Evolutionary conservation across 2,113 vertebrate genomes (phyloP), one percentile per base, ranked within the genome.

Genomic region (Engystomops pustulosus): DNA sequence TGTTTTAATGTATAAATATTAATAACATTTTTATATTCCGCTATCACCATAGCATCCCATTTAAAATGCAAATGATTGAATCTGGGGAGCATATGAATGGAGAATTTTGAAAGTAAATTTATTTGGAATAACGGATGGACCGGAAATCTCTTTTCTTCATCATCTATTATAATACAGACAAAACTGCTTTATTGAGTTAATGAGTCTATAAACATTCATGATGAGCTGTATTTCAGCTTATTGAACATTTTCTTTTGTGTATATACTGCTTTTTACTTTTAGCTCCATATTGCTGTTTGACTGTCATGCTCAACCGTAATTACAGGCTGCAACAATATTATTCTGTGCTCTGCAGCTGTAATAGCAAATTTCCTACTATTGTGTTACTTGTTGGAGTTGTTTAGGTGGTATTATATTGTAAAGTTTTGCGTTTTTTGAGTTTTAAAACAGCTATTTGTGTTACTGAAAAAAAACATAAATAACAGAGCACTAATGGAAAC

Each of bases 1-100:
- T 68, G 81, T 77, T 84, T 76, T 84, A 84, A 76, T 67, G 44
- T 77, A 84, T 84, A 84, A 84, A 84, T 84, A 84, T 84, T 84
- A 77, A 84, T 84, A 67, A 84, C 58, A 68, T 84, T 77, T 84
- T 84, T 67, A 84, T 84, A 84, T 84, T 77, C 81, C 49, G 17
- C 58, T 67, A 75, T 75, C 70, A 76, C 53, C 81, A 62, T 67
- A 38, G 72, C 71, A 68, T 67, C 51, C 72, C 25, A 84, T 83
- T 65, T 65, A 75, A 67, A 76, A 84, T 76, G 71, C 71, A 65
- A 84, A 82, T 84, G 20, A 84, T 36, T 67, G 44, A 49, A 83
- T 77, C 58, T 68, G 38, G 49, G 80, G 49, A 82, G 49, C 80
- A 58, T 83, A 60, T 83, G 69, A 83, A 74, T 58, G 69, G 55